Percentiles rank a stretch among this genome's conserved stretches.
Conservation (phyloP, 2,888 invertebrate genomes). For the Tryphoninae sp. region DNA sequence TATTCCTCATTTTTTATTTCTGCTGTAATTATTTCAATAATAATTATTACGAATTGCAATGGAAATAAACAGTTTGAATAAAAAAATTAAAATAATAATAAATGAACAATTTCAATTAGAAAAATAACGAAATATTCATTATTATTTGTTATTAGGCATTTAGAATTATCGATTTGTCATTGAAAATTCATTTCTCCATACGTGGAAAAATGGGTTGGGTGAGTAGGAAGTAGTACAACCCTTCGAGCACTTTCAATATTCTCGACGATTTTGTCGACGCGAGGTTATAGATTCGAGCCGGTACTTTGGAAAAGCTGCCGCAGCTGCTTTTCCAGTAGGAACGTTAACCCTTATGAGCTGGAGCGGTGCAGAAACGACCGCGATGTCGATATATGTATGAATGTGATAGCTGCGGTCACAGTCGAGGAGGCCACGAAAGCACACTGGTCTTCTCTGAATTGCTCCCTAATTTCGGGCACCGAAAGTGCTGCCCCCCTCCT, state of each 20-base stretch:
- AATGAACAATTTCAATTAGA: no score
- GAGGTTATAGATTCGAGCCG: slow-evolving; percentile 16
- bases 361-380: slow-evolving; percentile 45
- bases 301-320: slow-evolving; percentile 52
- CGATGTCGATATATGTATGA: slow-evolving; percentile 7
- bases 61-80: no score
- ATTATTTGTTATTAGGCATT: not conserved
- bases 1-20: no score
- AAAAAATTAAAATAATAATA: no score
- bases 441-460: slow-evolving; percentile 71
- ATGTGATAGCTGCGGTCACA: slow-evolving; percentile 47
- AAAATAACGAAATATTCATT: no score
- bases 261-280: slow-evolving; percentile 20
- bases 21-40: no score
- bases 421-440: slow-evolving; percentile 65
- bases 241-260: slow-evolving; percentile 48
- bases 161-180: slow-evolving; percentile 4
- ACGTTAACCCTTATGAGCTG: slow-evolving; percentile 60
- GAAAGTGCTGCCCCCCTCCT: slow-evolving; percentile 52
- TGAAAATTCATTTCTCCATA: not conserved
- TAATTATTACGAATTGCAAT: no score
- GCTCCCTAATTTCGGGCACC: slow-evolving; percentile 75
- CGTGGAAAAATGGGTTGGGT: not conserved
- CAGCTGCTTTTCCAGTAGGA: slow-evolving; percentile 31
- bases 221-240: not conserved